Conservation (phyloP, 2,113 vertebrate species). For the Xenopus borealis region DNA sequence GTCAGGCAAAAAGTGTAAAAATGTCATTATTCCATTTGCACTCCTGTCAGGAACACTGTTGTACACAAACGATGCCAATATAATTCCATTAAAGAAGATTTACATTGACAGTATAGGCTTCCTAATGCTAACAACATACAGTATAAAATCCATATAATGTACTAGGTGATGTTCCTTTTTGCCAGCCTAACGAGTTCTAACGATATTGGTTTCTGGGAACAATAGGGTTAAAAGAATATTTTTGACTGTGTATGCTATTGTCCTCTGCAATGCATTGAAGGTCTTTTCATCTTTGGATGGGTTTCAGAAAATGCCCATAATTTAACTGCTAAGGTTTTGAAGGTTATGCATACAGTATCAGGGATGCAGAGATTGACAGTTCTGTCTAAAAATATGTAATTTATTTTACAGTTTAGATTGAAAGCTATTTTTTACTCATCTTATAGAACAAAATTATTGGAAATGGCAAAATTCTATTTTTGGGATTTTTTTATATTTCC, state of each 20-base stretch:
- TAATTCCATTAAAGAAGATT: neutral
- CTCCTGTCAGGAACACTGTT: neutral
- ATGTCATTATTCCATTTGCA: conserved; percentile 30
- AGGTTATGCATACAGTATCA: neutral
- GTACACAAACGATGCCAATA: conserved; percentile 7
- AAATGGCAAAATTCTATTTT: no score
- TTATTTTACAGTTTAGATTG: neutral
- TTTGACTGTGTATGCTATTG: neutral
- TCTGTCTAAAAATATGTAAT: conserved; percentile 6
- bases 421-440: neutral
- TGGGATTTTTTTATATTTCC: neutral
- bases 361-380: conserved; percentile 1
- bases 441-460: no score
- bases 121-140: neutral
- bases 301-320: neutral
- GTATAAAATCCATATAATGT: neutral
- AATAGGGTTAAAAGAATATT: neutral
- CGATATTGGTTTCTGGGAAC: neutral
- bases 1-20: neutral
- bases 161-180: neutral
- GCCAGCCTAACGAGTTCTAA: no score
- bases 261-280: neutral
- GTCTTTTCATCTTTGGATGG: neutral
- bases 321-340: neutral
- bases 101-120: neutral